Base-by-base conservation (phyloP, 2,113 vertebrate genomes). In the Sciurus niger region DNA sequence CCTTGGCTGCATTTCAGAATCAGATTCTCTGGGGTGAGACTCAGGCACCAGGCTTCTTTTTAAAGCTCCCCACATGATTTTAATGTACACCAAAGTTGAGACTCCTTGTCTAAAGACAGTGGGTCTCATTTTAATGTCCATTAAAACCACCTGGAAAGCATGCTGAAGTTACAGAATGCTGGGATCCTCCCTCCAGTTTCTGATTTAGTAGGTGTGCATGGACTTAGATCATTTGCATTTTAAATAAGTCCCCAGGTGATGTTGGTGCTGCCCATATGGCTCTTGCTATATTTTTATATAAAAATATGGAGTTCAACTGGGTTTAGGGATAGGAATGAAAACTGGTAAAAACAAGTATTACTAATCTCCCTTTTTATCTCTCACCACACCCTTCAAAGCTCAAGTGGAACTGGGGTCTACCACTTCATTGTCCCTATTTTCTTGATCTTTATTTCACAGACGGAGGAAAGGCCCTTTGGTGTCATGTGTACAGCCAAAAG, bases 11-110 rank as follows among this genome's bases (percentile, higher is more conserved):
- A 4, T 55, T 77, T 86, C 73, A 34, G 48, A 70, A 68, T 46
- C 51, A 22, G 76, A 51, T 37, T 85, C 46, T 93, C n/a, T 73
- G 16, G 11, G 16, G 24, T 34, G 74, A 67, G 48, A 84, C 13
- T 24, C 37, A 58, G 84, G 82, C 73, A 65, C 46, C 43, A 84
- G 90, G 28, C 32, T 14, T 73, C 40, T 92, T 34, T 55, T 10
- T 14, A n/a, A 79, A 60, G 18, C 24, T 73, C 37, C 46, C 55
- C 80, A 79, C 84, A 67, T 89, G 83, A 96, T 90, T 85, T 95
- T 77, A 79, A 85, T 22, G 53, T 48, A 76, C 30, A 67, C 73
- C 13, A 53, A 74, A 58, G 12, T 32, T 67, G 76, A 86, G 28
- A 86, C 40, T 67, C 68, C 24, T 67, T 65, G 68, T 74, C n/a